These are phyloP conservation scores for Malacoctenus gilli DNA, from an alignment of 2,797 vertebrate species.

Conservation along the genomic window DNA sequence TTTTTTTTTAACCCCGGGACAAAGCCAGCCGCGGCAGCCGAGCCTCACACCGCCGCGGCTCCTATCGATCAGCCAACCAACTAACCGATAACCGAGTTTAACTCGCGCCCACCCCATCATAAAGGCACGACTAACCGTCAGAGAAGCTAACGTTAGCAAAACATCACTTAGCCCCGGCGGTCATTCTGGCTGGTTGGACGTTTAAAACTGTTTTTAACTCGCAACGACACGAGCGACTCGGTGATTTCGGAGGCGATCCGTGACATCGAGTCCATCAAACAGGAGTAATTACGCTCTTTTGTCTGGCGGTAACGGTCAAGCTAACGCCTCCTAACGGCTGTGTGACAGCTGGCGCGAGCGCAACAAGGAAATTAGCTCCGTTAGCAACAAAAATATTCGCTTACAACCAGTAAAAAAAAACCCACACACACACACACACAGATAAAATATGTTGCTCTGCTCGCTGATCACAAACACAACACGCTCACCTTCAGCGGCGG, in stretches of 20 bases:
- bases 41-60: conserved; percentile 15
- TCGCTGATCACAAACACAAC: conserved; percentile 35
- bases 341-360: conserved; percentile 68
- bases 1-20: too few relatives aligned
- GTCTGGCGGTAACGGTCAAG: too few relatives aligned
- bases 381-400: conserved; percentile 56
- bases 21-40: conserved; percentile 32
- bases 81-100: conserved; percentile 43
- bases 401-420: not conserved
- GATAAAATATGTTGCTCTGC: conserved; percentile 22
- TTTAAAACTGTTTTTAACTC: too few relatives aligned
- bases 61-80: conserved; percentile 50
- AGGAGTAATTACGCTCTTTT: too few relatives aligned
- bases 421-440: too few relatives aligned
- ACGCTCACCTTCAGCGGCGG: conserved; percentile 60
- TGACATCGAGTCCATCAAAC: not conserved
- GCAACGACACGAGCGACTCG: not conserved
- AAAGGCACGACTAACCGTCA: conserved; percentile 28
- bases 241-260: not conserved
- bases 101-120: conserved; percentile 30
- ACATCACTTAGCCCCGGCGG: conserved; percentile 31
- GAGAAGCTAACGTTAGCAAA: conserved; percentile 60
- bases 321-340: conserved; percentile 43
- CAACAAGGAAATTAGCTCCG: conserved; percentile 76
- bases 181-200: conserved; percentile 5